Conservation (phyloP, 2,888 invertebrate species). For the Sepiola atlantica region DNA sequence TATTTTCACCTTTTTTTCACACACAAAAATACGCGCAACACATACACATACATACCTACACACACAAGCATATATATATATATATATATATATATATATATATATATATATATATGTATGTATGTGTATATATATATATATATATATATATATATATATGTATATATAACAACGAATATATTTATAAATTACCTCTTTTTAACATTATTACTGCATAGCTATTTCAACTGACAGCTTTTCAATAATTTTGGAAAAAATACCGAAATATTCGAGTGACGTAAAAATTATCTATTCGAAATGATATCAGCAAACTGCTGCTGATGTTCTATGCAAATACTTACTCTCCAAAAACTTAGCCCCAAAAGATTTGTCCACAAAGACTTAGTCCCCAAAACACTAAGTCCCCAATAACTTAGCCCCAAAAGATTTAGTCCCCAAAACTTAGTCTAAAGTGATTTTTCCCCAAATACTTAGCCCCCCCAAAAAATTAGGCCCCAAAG, state of each 20-base stretch:
- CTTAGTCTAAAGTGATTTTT: too few relatives aligned
- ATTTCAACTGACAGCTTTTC: not conserved
- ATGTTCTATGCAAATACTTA: not conserved
- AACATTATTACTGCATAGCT: not conserved
- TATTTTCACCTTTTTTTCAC: too few relatives aligned
- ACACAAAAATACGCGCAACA: too few relatives aligned
- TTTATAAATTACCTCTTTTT: not conserved
- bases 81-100: not conserved
- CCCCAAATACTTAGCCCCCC: too few relatives aligned
- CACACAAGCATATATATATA: not conserved
- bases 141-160: not conserved
- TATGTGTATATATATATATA: not conserved
- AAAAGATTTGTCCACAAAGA: too few relatives aligned
- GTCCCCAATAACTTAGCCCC: too few relatives aligned
- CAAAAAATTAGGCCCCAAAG: too few relatives aligned
- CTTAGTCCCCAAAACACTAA: too few relatives aligned
- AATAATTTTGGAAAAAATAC: not conserved
- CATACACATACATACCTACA: not conserved
- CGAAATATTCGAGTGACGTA: not conserved
- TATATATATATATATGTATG: not conserved
- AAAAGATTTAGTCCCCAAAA: too few relatives aligned
- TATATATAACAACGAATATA: too few relatives aligned
- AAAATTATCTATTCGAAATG: not conserved
- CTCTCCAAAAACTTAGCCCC: too few relatives aligned
- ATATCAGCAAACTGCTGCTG: not conserved